phyloP scores from a whole-genome alignment of 2,888 invertebrate genomes.

The Fabriciana adippe region DNA sequence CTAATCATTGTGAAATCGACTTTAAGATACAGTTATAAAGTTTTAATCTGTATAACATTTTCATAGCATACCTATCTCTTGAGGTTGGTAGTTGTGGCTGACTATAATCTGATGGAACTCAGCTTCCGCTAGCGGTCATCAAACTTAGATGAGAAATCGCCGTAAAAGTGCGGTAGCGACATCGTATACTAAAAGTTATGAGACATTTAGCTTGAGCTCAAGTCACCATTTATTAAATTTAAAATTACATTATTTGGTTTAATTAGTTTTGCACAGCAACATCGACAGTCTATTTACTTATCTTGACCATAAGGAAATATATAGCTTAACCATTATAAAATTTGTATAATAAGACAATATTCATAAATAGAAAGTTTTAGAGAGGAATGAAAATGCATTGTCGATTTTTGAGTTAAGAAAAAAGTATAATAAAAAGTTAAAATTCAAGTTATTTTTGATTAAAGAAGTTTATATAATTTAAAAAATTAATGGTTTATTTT shows the following conservation, averaged over 20 bases:
- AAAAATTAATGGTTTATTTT: too few relatives aligned
- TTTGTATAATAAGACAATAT: too few relatives aligned
- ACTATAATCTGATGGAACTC: conserved; percentile 44
- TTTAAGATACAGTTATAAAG: conserved; percentile 29
- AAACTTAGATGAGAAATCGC: conserved; percentile 42
- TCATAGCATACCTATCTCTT: conserved; percentile 39
- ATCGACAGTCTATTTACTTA: not conserved
- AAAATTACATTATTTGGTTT: conserved; percentile 22
- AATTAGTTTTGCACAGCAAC: not conserved
- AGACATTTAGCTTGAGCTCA: conserved; percentile 20
- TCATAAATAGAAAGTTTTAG: too few relatives aligned
- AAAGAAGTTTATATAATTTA: too few relatives aligned
- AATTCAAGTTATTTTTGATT: too few relatives aligned
- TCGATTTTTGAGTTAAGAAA: too few relatives aligned
- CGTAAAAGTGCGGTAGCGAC: conserved; percentile 23
- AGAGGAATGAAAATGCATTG: too few relatives aligned
- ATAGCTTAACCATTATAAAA: too few relatives aligned
- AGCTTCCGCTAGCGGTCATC: conserved; percentile 51
- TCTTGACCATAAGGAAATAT: too few relatives aligned
- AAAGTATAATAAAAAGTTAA: too few relatives aligned
- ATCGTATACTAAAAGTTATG: conserved; percentile 22
- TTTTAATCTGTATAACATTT: conserved; percentile 26
- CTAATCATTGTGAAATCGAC: conserved; percentile 28
- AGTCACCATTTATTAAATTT: conserved; percentile 9
- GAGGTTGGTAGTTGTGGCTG: conserved; percentile 36